Conservation (phyloP, 2,888 invertebrate species). For the Scaptomyza reducta region DNA sequence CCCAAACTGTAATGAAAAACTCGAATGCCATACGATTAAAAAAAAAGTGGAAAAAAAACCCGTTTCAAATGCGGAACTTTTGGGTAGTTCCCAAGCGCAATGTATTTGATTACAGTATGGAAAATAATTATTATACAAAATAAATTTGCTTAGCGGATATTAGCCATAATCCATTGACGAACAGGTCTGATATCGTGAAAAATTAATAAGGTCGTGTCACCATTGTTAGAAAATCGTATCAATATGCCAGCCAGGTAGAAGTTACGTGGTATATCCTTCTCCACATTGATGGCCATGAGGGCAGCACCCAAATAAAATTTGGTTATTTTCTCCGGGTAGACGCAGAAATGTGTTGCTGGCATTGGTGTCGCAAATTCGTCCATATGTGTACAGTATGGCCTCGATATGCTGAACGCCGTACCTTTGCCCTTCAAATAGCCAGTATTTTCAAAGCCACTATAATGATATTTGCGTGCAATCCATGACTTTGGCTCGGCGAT, state of each 20-base stretch:
- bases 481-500: conserved; percentile 35
- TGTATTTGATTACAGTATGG: conserved; percentile 1
- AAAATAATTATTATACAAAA: conserved; percentile 1
- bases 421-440: conserved; percentile 43
- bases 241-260: conserved; percentile 57
- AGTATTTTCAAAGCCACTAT: conserved; percentile 40
- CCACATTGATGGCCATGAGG: conserved; percentile 50
- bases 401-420: conserved; percentile 31
- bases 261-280: conserved; percentile 36
- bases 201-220: conserved; percentile 15
- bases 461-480: conserved; percentile 50
- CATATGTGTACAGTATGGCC: conserved; percentile 26
- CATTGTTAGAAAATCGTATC: neutral
- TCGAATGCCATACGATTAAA: conserved; percentile 17
- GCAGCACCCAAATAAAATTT: conserved; percentile 44
- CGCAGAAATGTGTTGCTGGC: conserved; percentile 57
- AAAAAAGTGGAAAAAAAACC: conserved; percentile 37
- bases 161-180: conserved; percentile 49
- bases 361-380: conserved; percentile 12
- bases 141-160: neutral
- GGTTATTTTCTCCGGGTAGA: conserved; percentile 34
- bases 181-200: conserved; percentile 49
- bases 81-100: conserved; percentile 23
- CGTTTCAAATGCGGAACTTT: conserved; percentile 36
- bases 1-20: conserved; percentile 2